Evolutionary conservation across 2,888 invertebrate genomes (phyloP).

Genomic region (Zaprionus obscuricornis): DNA sequence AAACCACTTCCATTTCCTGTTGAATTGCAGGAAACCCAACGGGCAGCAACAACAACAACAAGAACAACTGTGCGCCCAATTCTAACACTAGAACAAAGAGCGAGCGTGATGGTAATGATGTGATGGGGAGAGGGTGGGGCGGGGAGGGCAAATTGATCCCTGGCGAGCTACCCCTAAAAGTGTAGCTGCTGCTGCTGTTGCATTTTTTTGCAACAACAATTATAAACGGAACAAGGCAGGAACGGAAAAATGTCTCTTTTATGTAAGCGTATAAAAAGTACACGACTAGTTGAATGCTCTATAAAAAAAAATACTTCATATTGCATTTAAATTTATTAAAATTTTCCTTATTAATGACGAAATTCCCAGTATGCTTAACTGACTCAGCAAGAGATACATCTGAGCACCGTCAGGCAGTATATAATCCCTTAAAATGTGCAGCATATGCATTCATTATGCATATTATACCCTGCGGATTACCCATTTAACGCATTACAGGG

Average conservation of each 20-base stretch:
- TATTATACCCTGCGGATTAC: conserved; percentile 17
- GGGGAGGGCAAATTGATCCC: conserved; percentile 20
- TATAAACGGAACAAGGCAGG: conserved; percentile 39
- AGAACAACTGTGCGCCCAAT: conserved; percentile 31
- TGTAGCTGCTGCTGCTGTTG: conserved; percentile 55
- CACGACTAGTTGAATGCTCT: no score
- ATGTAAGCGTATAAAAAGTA: no score
- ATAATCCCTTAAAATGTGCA: no score
- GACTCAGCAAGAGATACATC: no score
- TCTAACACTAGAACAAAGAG: conserved; percentile 56
- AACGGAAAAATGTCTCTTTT: conserved; percentile 3
- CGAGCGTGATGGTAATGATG: not conserved
- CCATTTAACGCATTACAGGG: no score
- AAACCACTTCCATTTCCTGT: conserved; percentile 72
- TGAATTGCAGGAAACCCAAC: conserved; percentile 50
- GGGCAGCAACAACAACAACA: conserved; percentile 15
- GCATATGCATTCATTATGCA: no score
- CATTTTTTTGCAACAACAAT: conserved; percentile 61
- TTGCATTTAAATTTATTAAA: no score
- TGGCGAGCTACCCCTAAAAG: conserved; percentile 33
- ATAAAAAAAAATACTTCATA: no score
- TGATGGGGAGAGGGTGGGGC: not conserved
- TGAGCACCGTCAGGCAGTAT: no score
- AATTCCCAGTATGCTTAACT: no score
- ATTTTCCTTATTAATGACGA: no score